Evolutionary conservation across 2,797 vertebrate genomes (phyloP).

Genomic region (Brotula barbata): DNA sequence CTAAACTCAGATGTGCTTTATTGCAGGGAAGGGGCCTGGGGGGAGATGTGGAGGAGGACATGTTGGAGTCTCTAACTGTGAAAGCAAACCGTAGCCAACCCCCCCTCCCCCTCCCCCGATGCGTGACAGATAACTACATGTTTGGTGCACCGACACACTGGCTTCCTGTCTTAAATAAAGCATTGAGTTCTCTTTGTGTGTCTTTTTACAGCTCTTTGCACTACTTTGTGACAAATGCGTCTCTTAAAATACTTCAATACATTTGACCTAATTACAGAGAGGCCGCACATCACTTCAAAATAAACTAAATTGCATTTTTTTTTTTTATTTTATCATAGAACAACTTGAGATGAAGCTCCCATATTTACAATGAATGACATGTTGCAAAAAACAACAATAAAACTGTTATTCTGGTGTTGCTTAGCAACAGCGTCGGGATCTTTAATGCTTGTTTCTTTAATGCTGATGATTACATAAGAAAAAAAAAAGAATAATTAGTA

Average conservation of each 20-base stretch:
- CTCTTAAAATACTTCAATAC: background rate
- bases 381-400: no score
- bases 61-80: slow-evolving; percentile 58
- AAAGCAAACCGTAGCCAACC: slow-evolving; percentile 33
- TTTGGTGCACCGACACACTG: slow-evolving; percentile 13
- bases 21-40: slow-evolving; percentile 35
- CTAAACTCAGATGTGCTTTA: slow-evolving; percentile 61
- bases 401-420: no score
- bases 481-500: background rate
- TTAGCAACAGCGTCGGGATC: background rate
- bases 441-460: no score
- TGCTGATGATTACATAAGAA: no score
- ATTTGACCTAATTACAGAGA: background rate
- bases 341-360: no score
- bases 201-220: slow-evolving; percentile 6
- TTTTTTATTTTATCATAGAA: no score
- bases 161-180: slow-evolving; percentile 36
- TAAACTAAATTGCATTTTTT: background rate
- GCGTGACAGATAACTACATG: slow-evolving; percentile 25
- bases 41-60: slow-evolving; percentile 48
- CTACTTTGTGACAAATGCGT: slow-evolving; percentile 18
- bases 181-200: slow-evolving; percentile 6
- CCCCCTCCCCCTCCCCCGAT: no score
- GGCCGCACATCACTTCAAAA: background rate
- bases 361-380: no score